Evolutionary conservation across 2,888 invertebrate species (phyloP).

Genomic region (Archips xylosteana): DNA sequence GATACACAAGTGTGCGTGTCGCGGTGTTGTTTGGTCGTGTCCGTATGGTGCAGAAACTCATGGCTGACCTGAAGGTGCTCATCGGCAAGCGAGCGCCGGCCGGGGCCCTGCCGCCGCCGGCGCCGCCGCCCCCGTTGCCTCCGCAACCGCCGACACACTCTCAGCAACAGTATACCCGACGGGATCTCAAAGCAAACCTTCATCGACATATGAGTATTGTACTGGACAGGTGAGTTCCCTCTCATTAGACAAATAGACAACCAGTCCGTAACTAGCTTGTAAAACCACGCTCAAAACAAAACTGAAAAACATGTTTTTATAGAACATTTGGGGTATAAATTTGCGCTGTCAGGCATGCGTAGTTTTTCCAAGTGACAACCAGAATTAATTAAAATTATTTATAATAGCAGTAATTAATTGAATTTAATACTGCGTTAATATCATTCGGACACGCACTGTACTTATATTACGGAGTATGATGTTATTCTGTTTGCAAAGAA

Average conservation of each 20-base stretch:
- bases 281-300: not conserved
- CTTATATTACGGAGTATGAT: slow-evolving; percentile 8
- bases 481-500: not conserved
- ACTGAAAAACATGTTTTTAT: not conserved
- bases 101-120: slow-evolving; percentile 62
- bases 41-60: slow-evolving; percentile 83
- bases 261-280: not conserved
- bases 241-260: slow-evolving; percentile 1
- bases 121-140: slow-evolving; percentile 55
- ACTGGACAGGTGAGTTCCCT: slow-evolving; percentile 78
- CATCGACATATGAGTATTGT: slow-evolving; percentile 84
- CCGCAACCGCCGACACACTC: slow-evolving; percentile 55
- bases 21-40: slow-evolving; percentile 74
- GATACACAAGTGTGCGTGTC: slow-evolving; percentile 73
- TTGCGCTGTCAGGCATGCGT: slow-evolving; percentile 23
- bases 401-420: slow-evolving; percentile 32
- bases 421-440: slow-evolving; percentile 21
- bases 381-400: slow-evolving; percentile 29
- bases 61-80: slow-evolving; percentile 84
- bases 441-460: slow-evolving; percentile 32
- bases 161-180: slow-evolving; percentile 75
- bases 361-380: slow-evolving; percentile 24
- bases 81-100: slow-evolving; percentile 80
- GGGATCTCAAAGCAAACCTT: slow-evolving; percentile 82
- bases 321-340: slow-evolving; percentile 9